A percentile compares a stretch with the other conserved stretches of the same genome.
Evolutionary conservation across 2,113 vertebrate genomes (phyloP).

Genomic region (Nycticryphes semicollaris): DNA sequence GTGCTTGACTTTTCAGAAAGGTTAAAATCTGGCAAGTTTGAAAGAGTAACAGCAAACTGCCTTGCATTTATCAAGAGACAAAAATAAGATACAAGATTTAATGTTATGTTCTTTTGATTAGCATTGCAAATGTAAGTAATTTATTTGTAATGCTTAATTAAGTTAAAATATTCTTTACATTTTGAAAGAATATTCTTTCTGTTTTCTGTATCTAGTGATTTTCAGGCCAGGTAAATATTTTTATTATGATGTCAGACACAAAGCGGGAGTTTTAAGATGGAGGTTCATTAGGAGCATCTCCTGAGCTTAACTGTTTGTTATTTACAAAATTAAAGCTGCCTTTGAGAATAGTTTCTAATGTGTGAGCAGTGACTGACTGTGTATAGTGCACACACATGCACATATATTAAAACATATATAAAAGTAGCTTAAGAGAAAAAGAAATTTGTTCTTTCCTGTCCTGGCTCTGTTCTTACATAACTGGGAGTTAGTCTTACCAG

Average conservation of each 20-base stretch:
- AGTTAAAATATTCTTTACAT: neutral
- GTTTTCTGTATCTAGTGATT: neutral
- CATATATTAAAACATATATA: neutral
- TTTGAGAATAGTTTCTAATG: neutral
- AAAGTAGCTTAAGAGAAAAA: neutral
- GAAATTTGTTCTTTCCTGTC: neutral
- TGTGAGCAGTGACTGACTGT: neutral
- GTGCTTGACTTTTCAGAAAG: neutral
- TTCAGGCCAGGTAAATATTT: neutral
- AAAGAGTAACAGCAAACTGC: neutral
- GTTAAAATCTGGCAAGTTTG: neutral
- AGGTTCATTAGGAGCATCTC: neutral
- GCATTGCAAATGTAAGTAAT: neutral
- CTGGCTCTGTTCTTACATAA: neutral
- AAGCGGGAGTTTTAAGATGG: neutral
- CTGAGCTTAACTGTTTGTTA: neutral
- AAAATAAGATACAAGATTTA: neutral
- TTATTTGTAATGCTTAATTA: neutral
- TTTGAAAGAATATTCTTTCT: neutral
- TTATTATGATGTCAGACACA: neutral
- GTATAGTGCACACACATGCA: neutral
- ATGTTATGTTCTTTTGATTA: neutral
- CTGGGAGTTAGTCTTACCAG: neutral
- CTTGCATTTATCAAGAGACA: neutral
- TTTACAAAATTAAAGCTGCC: neutral